Evolutionary conservation across 2,113 vertebrate genomes (phyloP).

Genomic region (Harpagus bidentatus): DNA sequence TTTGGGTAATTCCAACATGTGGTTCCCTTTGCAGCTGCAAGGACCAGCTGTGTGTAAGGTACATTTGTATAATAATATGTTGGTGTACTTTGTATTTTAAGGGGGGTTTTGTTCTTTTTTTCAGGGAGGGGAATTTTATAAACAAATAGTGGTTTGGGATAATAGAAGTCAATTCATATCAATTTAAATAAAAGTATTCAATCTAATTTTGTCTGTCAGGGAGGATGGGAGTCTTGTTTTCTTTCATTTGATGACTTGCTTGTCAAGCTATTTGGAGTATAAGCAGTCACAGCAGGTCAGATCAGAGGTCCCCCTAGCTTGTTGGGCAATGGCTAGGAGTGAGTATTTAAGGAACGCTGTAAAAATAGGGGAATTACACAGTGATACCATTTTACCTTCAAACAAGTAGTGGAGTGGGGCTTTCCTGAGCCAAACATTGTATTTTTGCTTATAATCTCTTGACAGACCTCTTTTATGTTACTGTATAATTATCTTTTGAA

Average conservation of each 20-base stretch:
- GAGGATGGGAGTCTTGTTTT: background rate
- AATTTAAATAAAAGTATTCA: background rate
- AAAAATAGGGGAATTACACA: background rate
- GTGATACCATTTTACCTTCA: background rate
- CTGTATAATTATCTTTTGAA: background rate
- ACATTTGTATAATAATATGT: background rate
- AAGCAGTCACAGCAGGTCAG: background rate
- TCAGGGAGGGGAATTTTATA: background rate
- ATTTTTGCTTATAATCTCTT: background rate
- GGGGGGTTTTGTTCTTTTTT: background rate
- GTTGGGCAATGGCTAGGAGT: background rate
- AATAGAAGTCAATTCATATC: background rate
- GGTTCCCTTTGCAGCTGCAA: slow-evolving; percentile 28
- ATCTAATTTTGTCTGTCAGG: background rate
- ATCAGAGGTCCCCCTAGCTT: background rate
- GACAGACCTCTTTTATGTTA: background rate
- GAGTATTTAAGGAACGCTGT: background rate
- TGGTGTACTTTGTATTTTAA: background rate
- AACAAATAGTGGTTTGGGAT: background rate
- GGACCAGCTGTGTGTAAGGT: slow-evolving; percentile 29
- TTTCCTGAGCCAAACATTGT: background rate
- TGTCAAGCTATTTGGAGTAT: background rate
- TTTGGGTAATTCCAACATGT: background rate
- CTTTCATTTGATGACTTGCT: background rate
- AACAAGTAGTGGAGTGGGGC: background rate